Conservation (phyloP, 2,888 invertebrate species). For the Lobophora halterata region DNA sequence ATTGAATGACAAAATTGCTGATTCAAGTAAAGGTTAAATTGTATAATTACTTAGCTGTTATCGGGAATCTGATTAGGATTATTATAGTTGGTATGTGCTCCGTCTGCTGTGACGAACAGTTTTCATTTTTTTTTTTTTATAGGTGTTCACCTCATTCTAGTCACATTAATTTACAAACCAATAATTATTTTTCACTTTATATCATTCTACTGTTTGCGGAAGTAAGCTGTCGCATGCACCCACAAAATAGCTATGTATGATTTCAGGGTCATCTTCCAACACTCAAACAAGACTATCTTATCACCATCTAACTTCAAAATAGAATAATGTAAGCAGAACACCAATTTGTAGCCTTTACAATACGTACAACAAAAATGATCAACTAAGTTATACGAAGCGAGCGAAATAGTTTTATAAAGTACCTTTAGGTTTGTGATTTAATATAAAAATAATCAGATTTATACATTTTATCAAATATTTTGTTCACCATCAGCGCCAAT, state of each 20-base stretch:
- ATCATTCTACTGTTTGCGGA: conserved; percentile 18
- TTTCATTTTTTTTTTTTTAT: conserved; percentile 20
- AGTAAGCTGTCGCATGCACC: conserved; percentile 61
- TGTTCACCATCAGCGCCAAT: conserved; percentile 30
- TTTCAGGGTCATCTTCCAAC: conserved; percentile 62
- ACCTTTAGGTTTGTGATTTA: conserved; percentile 30
- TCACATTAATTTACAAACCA: conserved; percentile 13
- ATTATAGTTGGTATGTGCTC: conserved; percentile 57
- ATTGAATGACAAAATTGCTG: conserved; percentile 60
- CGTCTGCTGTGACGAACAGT: conserved; percentile 46
- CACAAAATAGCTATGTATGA: conserved; percentile 60
- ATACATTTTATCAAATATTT: conserved; percentile 24
- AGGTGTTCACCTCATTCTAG: not conserved
- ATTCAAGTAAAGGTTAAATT: conserved; percentile 61
- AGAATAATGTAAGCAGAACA: conserved; percentile 69
- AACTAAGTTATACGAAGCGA: conserved; percentile 24
- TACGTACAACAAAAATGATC: conserved; percentile 33
- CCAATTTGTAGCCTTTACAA: conserved; percentile 70
- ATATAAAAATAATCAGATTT: conserved; percentile 29
- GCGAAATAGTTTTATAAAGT: conserved; percentile 22
- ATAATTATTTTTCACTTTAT: conserved; percentile 5
- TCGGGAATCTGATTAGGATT: conserved; percentile 64
- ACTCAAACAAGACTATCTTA: conserved; percentile 44
- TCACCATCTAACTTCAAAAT: conserved; percentile 49
- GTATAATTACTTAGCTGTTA: conserved; percentile 77